Conservation (phyloP, 2,888 invertebrate genomes). For the Alentia gelatinosa region DNA sequence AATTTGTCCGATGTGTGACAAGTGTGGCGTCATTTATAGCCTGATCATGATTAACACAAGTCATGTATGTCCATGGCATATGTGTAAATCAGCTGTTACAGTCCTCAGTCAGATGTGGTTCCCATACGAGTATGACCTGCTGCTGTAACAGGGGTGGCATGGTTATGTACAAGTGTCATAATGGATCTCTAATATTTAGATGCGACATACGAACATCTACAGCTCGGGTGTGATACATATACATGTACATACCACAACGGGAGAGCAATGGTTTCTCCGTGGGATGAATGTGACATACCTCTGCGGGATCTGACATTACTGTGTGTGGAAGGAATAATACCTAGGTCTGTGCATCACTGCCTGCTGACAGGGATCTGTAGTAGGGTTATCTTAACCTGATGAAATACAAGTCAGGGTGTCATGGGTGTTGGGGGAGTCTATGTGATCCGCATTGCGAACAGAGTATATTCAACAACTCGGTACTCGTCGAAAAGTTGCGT, state of each 20-base stretch:
- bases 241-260: neutral
- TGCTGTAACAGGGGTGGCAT: too few relatives aligned
- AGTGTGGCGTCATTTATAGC: too few relatives aligned
- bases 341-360: neutral
- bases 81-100: too few relatives aligned
- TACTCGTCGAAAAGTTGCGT: too few relatives aligned
- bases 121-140: neutral
- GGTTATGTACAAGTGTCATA: neutral
- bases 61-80: too few relatives aligned
- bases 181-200: neutral
- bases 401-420: neutral
- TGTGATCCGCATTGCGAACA: neutral
- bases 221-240: neutral
- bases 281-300: neutral
- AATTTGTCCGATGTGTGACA: too few relatives aligned
- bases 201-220: neutral
- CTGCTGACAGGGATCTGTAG: too few relatives aligned
- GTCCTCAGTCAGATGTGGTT: too few relatives aligned
- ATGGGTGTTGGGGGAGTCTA: neutral
- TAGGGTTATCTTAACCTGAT: neutral
- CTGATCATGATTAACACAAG: too few relatives aligned
- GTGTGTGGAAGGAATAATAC: neutral
- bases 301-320: too few relatives aligned
- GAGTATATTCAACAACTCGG: neutral
- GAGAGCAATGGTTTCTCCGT: neutral